Conservation (phyloP, 2,888 invertebrate species). For the Ennomos quercinarius region DNA sequence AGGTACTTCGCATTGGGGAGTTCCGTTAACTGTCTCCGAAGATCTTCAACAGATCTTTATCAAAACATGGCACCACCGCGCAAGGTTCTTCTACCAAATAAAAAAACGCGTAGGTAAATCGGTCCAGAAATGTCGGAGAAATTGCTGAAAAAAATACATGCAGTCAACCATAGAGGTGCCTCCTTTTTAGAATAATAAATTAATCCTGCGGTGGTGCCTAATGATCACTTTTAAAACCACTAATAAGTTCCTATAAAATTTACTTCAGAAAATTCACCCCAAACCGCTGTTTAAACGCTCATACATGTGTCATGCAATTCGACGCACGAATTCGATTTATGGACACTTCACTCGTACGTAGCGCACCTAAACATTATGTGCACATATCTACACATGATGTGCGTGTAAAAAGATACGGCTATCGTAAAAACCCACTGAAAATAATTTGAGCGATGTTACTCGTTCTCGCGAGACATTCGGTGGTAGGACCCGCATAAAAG, state of each 20-base stretch:
- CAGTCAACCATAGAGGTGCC: too few relatives aligned
- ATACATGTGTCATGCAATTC: slow-evolving; percentile 61
- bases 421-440: slow-evolving; percentile 83
- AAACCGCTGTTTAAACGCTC: slow-evolving; percentile 25
- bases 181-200: too few relatives aligned
- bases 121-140: too few relatives aligned
- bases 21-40: too few relatives aligned
- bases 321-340: slow-evolving; percentile 81
- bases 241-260: not conserved
- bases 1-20: too few relatives aligned
- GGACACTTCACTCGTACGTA: slow-evolving; percentile 71
- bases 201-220: too few relatives aligned
- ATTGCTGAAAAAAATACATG: too few relatives aligned
- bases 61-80: too few relatives aligned
- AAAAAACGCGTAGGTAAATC: too few relatives aligned
- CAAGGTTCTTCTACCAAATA: too few relatives aligned
- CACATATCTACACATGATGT: slow-evolving; percentile 80
- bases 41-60: too few relatives aligned
- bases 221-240: too few relatives aligned
- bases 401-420: slow-evolving; percentile 83
- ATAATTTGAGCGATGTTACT: slow-evolving; percentile 83
- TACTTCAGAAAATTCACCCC: slow-evolving; percentile 2
- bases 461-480: slow-evolving; percentile 80
- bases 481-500: slow-evolving; percentile 81
- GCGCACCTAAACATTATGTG: slow-evolving; percentile 78